Evolutionary conservation across 2,888 invertebrate genomes (phyloP).

Genomic region (Dynastes hyllus): DNA sequence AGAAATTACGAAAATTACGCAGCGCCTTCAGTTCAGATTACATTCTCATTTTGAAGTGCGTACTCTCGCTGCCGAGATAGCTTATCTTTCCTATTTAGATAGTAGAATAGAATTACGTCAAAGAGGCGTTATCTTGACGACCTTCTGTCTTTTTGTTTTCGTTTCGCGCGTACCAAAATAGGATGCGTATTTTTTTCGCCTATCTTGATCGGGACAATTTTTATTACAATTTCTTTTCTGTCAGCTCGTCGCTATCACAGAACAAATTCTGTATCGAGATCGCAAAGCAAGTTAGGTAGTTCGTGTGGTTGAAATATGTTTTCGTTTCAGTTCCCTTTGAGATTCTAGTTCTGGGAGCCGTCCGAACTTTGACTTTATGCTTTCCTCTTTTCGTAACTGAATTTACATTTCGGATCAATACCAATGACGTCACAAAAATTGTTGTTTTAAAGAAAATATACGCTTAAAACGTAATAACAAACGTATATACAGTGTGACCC

Average conservation of each 20-base stretch:
- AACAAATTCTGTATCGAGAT: too few species aligned
- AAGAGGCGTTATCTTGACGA: constrained; percentile 35
- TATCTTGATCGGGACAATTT: constrained; percentile 6
- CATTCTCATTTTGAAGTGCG: background rate
- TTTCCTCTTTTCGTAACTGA: background rate
- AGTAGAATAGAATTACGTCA: constrained; percentile 25
- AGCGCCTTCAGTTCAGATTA: constrained; percentile 1
- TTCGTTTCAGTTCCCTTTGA: too few species aligned
- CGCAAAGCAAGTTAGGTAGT: too few species aligned
- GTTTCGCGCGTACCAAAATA: constrained; percentile 22
- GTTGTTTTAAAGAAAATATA: too few species aligned
- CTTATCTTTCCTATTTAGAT: constrained; percentile 41
- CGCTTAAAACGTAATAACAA: too few species aligned
- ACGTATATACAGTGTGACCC: too few species aligned
- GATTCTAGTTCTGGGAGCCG: too few species aligned
- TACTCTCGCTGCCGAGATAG: background rate
- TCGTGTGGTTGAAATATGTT: too few species aligned
- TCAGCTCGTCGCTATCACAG: too few species aligned
- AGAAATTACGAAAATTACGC: constrained; percentile 29
- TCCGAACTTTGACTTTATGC: background rate
- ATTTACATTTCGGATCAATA: background rate
- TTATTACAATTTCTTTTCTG: background rate
- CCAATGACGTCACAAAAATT: too few species aligned
- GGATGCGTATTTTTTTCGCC: constrained; percentile 6
- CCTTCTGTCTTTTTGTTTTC: constrained; percentile 35